Conservation (phyloP, 1,140 invertebrate species). For the Nephotettix cincticeps region DNA sequence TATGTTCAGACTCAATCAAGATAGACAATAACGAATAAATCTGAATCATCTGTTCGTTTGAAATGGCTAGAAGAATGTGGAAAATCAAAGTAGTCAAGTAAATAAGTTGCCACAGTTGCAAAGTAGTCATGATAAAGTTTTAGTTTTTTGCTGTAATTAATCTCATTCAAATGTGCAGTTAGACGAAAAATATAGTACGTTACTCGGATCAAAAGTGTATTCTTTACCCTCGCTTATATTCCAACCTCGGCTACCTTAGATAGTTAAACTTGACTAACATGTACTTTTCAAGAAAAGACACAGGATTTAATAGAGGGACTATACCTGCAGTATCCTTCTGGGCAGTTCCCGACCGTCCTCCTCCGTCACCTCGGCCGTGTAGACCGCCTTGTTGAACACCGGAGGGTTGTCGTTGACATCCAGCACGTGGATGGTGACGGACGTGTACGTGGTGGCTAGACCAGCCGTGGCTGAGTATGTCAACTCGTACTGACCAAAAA, state of each 20-base stretch:
- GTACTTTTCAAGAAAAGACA: background rate
- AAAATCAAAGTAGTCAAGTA: no score
- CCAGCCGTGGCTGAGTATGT: constrained; percentile 61
- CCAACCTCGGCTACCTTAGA: background rate
- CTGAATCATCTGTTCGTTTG: no score
- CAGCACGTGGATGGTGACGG: constrained; percentile 73
- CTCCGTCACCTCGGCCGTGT: constrained; percentile 91
- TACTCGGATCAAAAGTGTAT: background rate
- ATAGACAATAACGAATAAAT: no score
- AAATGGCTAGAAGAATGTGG: no score
- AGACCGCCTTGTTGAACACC: constrained; percentile 88
- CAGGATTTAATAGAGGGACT: constrained; percentile 42
- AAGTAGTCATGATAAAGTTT: no score
- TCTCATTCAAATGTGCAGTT: background rate
- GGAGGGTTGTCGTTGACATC: constrained; percentile 88
- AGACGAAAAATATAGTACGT: background rate
- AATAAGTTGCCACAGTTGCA: no score
- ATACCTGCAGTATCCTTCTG: constrained; percentile 79
- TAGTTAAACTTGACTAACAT: background rate
- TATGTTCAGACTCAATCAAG: no score
- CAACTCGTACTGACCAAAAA: constrained; percentile 61
- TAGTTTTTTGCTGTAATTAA: no score
- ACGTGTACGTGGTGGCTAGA: constrained; percentile 62
- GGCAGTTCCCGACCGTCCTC: constrained; percentile 92
- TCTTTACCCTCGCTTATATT: background rate